Base-by-base conservation (phyloP, 2,888 invertebrate species). In the Caenorhabditis japonica region DNA sequence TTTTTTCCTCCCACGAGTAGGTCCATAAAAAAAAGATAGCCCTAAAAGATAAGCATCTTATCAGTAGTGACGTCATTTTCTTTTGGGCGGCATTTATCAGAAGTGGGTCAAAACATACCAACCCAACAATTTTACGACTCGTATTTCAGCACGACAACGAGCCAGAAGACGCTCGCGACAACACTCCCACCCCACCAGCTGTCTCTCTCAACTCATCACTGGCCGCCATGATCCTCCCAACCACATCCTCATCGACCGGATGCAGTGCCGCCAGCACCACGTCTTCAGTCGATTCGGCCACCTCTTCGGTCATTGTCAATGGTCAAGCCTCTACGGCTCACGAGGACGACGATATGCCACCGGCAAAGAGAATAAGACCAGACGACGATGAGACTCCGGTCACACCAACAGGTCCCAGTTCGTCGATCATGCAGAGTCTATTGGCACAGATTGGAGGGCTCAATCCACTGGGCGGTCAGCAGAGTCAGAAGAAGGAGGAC, bases 291-390 rank as follows among this genome's bases (percentile, higher is more conserved):
- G 52, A 77, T 49, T 36, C 70, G 38, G 33, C 62, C 21, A 10
- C 36, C 21, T 64, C 70, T 17, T 60, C 68, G 12, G 75, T 79
- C 7, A 76, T 79, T 49, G 76, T 76, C 17, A 75, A 61, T 39
- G 52, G 56, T 27, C 12, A 46, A 15, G 46, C 36, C 21, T 55
- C 55, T 17, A 59, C 38, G 4, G 62, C 38, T 34, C 25, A n/a
- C 4, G 41, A 36, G 10, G 47, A 49, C 8, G 72, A 72, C 15
- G 49, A 23, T 5, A 19, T 25, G 27, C 75, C 76, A 21, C 58
- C 74, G 13, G 41, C 55, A 4, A 75, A 75, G 46, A 78, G 72
- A 21, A 17, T 36, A 34, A 58, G 43, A 27, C 46, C 68, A 5
- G 36, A 30, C 2, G 76, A 78, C 1, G 76, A 78, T n/a, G 60